A percentile compares a stretch with the other conserved stretches of the same genome.
Conservation (phyloP, 2,797 vertebrate genomes). For the Fistularia tabacaria region DNA sequence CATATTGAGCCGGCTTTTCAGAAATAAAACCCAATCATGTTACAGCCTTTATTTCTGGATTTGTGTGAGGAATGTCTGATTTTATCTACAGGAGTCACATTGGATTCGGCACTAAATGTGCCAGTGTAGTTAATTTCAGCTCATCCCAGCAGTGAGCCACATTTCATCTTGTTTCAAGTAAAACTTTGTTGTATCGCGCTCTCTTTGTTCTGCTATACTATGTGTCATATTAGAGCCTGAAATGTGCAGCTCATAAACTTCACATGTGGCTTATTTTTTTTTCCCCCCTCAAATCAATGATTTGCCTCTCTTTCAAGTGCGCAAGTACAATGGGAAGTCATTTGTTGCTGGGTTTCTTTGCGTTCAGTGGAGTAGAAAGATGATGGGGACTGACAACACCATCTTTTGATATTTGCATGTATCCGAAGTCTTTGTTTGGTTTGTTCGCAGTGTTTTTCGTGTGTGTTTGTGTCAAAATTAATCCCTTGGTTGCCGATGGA, state of each 20-base stretch:
- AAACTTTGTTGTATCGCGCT: slow-evolving; percentile 14
- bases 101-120: slow-evolving; percentile 47
- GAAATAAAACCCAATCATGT: slow-evolving; percentile 38
- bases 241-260: slow-evolving; percentile 37
- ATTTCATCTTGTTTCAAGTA: slow-evolving; percentile 41
- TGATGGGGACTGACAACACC: slow-evolving; percentile 38
- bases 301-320: slow-evolving; percentile 31
- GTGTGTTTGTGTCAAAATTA: slow-evolving; percentile 31
- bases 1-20: slow-evolving; percentile 46
- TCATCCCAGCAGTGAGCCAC: slow-evolving; percentile 26
- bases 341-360: slow-evolving; percentile 43
- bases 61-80: slow-evolving; percentile 25
- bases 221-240: slow-evolving; percentile 41
- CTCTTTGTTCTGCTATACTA: slow-evolving; percentile 31
- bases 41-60: slow-evolving; percentile 32
- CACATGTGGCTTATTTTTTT: slow-evolving; percentile 24
- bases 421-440: slow-evolving; percentile 28
- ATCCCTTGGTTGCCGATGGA: slow-evolving; percentile 24
- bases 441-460: slow-evolving; percentile 44
- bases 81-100: slow-evolving; percentile 2
- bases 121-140: slow-evolving; percentile 41
- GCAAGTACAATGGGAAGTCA: slow-evolving; percentile 25
- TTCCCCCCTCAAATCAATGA: slow-evolving; percentile 27
- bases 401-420: slow-evolving; percentile 45
- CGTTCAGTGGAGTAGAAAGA: slow-evolving; percentile 30